A percentile compares a stretch with the other conserved stretches of the same genome.
These are phyloP conservation scores for Drosophila biarmipes DNA, from an alignment of 1,140 invertebrate genomes.

Conservation along the genomic window DNA sequence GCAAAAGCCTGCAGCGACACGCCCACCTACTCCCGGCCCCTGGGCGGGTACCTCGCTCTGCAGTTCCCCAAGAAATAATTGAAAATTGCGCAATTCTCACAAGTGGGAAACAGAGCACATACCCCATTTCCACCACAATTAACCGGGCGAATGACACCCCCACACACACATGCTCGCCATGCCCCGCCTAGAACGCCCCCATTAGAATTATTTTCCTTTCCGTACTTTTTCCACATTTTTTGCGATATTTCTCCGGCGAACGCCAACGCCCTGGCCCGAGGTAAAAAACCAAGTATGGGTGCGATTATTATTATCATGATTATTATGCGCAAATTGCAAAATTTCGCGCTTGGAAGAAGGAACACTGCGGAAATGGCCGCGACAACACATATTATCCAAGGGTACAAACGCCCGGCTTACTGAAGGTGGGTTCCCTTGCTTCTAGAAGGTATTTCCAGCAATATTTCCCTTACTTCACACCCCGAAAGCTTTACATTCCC, in stretches of 20 bases:
- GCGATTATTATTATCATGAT: slow-evolving; percentile 79
- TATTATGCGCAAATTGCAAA: slow-evolving; percentile 81
- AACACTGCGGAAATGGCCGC: not conserved
- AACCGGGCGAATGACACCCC: slow-evolving; percentile 65
- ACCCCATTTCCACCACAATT: slow-evolving; percentile 64
- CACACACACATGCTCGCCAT: slow-evolving; percentile 26
- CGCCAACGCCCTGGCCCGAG: slow-evolving; percentile 74
- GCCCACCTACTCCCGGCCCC: slow-evolving; percentile 19
- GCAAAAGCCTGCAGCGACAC: slow-evolving; percentile 53
- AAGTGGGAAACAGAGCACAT: slow-evolving; percentile 70
- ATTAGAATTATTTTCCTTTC: slow-evolving; percentile 45
- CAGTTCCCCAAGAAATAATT: slow-evolving; percentile 62
- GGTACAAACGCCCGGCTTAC: no score
- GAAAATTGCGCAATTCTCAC: slow-evolving; percentile 82
- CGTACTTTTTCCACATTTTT: slow-evolving; percentile 39
- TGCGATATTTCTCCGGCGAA: slow-evolving; percentile 20
- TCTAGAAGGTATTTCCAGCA: no score
- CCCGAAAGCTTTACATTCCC: no score
- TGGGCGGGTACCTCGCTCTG: not conserved
- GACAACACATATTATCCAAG: not conserved
- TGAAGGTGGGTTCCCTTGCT: no score
- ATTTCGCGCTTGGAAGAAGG: slow-evolving; percentile 54
- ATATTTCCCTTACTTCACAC: no score
- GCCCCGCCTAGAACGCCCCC: slow-evolving; percentile 43
- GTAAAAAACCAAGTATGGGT: slow-evolving; percentile 43